Conservation (phyloP, 1,140 invertebrate species). For the Heliconius congener region DNA sequence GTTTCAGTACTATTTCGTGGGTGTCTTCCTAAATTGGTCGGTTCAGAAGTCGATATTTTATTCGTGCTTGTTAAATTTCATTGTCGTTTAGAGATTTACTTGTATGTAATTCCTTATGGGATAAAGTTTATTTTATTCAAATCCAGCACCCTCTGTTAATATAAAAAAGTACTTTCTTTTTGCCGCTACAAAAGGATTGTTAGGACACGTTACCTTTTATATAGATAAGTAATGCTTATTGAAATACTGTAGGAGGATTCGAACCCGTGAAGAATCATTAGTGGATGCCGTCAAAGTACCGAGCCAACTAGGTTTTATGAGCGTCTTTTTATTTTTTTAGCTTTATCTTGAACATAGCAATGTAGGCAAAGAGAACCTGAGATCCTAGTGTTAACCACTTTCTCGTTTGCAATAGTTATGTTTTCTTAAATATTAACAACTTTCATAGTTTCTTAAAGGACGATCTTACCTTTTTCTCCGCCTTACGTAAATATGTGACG, state of each 20-base stretch:
- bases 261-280: neutral
- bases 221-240: neutral
- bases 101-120: constrained; percentile 60
- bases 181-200: constrained; percentile 23
- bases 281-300: too few species aligned
- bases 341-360: too few species aligned
- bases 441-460: too few species aligned
- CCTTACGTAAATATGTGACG: too few species aligned
- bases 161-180: constrained; percentile 32
- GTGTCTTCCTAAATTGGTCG: constrained; percentile 40
- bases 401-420: too few species aligned
- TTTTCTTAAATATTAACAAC: too few species aligned
- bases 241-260: neutral
- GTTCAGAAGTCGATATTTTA: constrained; percentile 69
- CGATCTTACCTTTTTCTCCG: too few species aligned
- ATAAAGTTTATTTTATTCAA: constrained; percentile 61
- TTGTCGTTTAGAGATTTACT: constrained; percentile 64
- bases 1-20: constrained; percentile 6
- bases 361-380: too few species aligned
- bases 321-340: too few species aligned
- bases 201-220: constrained; percentile 10
- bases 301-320: too few species aligned
- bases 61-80: constrained; percentile 70
- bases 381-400: too few species aligned
- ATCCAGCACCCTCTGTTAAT: constrained; percentile 47